Percentiles rank a stretch among this genome's conserved stretches.
Evolutionary conservation across 2,797 vertebrate species (phyloP).

Genomic region (Anas bahamensis): DNA sequence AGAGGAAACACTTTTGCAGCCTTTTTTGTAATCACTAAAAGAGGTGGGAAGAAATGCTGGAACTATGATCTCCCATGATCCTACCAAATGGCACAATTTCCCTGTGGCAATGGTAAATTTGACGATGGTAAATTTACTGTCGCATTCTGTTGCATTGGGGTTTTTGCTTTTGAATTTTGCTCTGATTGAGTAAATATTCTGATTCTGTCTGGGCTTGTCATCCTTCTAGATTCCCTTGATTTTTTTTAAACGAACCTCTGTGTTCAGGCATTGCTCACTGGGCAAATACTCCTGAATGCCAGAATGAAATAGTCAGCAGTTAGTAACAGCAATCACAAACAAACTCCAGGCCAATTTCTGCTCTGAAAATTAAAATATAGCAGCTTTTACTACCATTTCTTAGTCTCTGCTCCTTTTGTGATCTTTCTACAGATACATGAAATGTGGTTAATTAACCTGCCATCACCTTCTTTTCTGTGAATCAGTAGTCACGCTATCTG

Average conservation of each 20-base stretch:
- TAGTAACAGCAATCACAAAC: neutral
- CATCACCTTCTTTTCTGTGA: conserved; percentile 34
- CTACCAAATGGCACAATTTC: neutral
- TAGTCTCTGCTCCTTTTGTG: conserved; percentile 11
- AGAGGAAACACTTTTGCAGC: neutral
- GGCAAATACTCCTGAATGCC: neutral
- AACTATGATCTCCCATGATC: neutral
- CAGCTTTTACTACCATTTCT: neutral
- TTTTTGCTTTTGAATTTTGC: neutral
- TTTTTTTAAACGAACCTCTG: neutral
- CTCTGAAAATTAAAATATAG: neutral
- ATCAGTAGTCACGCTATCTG: neutral
- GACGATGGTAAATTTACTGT: neutral
- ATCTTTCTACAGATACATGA: conserved; percentile 16
- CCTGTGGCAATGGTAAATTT: neutral
- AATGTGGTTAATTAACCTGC: conserved; percentile 60
- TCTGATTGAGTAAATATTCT: neutral
- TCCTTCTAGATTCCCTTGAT: neutral
- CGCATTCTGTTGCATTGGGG: neutral
- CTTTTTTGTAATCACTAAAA: neutral
- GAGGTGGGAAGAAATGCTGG: neutral
- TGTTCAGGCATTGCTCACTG: neutral
- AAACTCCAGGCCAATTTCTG: neutral
- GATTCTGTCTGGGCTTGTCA: neutral
- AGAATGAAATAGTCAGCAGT: neutral